Percentiles rank a stretch among this genome's conserved stretches.
Evolutionary conservation across 2,113 vertebrate species (phyloP).

Genomic region (Guaruba guarouba): DNA sequence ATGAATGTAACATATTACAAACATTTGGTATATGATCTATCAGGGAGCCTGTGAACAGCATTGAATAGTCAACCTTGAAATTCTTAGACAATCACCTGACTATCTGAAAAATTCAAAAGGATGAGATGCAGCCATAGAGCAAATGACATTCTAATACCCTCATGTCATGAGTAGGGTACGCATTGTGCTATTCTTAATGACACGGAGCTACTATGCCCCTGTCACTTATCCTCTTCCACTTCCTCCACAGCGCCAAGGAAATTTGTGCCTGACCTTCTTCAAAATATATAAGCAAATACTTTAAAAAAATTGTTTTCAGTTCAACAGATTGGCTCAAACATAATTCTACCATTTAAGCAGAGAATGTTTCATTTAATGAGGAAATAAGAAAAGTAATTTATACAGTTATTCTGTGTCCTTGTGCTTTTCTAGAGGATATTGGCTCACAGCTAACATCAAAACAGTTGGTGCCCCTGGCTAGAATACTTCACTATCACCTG

Average conservation of each 20-base stretch:
- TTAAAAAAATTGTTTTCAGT: background rate
- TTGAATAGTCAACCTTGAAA: background rate
- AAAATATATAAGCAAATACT: background rate
- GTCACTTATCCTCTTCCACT: background rate
- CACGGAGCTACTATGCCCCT: accelerated
- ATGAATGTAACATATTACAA: accelerated
- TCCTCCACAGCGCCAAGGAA: background rate
- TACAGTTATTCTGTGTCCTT: background rate
- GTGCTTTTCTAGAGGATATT: constrained; percentile 13
- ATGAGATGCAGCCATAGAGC: background rate
- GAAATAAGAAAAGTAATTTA: background rate
- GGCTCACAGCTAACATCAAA: constrained; percentile 38
- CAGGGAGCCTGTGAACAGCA: background rate
- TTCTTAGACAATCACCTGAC: background rate
- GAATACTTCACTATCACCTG: constrained; percentile 59
- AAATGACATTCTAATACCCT: background rate
- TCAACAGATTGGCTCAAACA: background rate
- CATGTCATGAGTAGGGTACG: accelerated
- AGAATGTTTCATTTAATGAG: background rate
- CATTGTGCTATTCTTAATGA: accelerated
- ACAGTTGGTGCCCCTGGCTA: constrained; percentile 52
- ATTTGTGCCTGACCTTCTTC: background rate
- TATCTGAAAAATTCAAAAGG: background rate
- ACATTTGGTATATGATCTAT: too few relatives aligned
- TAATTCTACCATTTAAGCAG: background rate